Conservation (phyloP, 2,888 invertebrate species). For the Eupithecia vulgata region DNA sequence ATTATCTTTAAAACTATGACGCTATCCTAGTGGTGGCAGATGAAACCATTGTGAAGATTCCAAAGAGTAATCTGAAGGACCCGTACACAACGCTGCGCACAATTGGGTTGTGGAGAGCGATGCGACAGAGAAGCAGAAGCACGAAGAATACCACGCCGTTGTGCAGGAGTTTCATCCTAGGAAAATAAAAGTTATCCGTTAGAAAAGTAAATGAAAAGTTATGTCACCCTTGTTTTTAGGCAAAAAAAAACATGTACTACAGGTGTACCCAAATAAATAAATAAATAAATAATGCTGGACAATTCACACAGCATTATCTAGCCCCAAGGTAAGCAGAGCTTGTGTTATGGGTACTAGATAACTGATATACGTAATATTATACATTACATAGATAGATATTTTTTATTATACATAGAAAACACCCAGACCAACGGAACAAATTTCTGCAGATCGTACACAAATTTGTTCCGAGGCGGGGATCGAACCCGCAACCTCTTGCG, state of each 20-base stretch:
- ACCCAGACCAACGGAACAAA: too few species aligned
- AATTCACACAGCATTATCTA: too few species aligned
- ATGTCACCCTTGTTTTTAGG: not conserved
- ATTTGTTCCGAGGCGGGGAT: too few species aligned
- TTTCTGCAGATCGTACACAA: too few species aligned
- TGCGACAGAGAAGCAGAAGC: constrained; percentile 56
- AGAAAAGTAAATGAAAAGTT: not conserved
- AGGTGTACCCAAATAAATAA: too few species aligned
- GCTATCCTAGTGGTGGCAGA: constrained; percentile 9
- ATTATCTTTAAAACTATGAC: constrained; percentile 12
- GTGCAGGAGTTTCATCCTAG: constrained; percentile 70
- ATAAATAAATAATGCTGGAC: too few species aligned
- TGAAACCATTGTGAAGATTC: constrained; percentile 40
- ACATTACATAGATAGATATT: too few species aligned
- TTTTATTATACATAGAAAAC: too few species aligned
- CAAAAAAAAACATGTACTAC: not conserved
- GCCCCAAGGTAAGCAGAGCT: too few species aligned
- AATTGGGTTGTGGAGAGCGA: constrained; percentile 59
- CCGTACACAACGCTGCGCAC: constrained; percentile 59
- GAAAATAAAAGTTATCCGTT: constrained; percentile 37
- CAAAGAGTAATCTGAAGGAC: constrained; percentile 55
- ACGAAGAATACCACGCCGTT: constrained; percentile 57
- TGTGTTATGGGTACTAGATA: too few species aligned
- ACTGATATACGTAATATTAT: too few species aligned
- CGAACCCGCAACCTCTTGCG: too few species aligned